phyloP scores from a whole-genome alignment of 2,888 invertebrate genomes.

The Parelbella ahira region DNA sequence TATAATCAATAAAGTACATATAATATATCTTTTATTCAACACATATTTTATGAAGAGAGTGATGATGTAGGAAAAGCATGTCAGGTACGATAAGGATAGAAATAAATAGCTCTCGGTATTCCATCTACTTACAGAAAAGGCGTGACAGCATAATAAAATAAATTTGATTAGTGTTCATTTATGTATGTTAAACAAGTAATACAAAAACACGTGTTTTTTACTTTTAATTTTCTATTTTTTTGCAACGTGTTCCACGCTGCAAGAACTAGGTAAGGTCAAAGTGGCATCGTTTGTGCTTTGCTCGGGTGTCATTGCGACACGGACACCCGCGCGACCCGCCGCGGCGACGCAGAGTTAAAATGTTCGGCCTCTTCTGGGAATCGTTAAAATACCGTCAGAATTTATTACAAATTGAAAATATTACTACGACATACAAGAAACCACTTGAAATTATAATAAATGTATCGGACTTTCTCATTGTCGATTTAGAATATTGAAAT shows the following conservation, averaged over 20 bases:
- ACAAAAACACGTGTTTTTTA: too few species aligned
- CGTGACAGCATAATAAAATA: too few species aligned
- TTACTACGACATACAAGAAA: slow-evolving; percentile 4
- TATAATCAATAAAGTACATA: too few species aligned
- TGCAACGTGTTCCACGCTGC: slow-evolving; percentile 26
- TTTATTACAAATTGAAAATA: slow-evolving; percentile 13
- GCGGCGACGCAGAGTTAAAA: slow-evolving; percentile 37
- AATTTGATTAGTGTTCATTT: too few species aligned
- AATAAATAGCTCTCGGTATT: too few species aligned
- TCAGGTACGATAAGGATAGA: too few species aligned
- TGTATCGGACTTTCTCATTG: slow-evolving; percentile 1
- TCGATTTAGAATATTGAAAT: slow-evolving; percentile 1
- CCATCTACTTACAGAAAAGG: too few species aligned
- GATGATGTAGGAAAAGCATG: too few species aligned
- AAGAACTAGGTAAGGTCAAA: slow-evolving; percentile 55
- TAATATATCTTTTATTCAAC: too few species aligned
- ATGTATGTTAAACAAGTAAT: too few species aligned
- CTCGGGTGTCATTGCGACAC: slow-evolving; percentile 50
- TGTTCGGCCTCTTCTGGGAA: slow-evolving; percentile 22
- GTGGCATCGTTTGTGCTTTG: slow-evolving; percentile 58
- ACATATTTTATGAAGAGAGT: too few species aligned
- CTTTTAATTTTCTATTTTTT: too few species aligned
- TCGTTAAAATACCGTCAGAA: slow-evolving; percentile 12
- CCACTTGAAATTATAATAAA: background rate
- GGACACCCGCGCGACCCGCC: slow-evolving; percentile 37